Evolutionary conservation across 2,113 vertebrate species (phyloP).

Genomic region (Melanerpes formicivorus): DNA sequence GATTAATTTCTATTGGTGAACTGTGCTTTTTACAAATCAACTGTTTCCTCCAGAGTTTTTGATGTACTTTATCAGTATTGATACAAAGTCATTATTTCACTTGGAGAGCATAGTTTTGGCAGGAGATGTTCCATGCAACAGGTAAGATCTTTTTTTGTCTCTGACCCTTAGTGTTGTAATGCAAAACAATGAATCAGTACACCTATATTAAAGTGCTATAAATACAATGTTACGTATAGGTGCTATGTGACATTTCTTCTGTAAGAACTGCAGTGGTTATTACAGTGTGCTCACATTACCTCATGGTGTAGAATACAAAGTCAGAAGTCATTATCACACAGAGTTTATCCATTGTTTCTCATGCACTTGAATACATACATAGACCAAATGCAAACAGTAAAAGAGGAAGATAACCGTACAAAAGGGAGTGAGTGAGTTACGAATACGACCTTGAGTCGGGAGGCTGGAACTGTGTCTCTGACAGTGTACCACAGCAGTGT

Average conservation of each 20-base stretch:
- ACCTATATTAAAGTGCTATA: neutral
- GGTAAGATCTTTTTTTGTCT: constrained; percentile 68
- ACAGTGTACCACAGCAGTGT: neutral
- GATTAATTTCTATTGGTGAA: constrained; percentile 68
- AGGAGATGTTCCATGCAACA: constrained; percentile 11
- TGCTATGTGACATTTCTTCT: neutral
- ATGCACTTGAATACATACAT: neutral
- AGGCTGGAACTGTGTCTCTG: neutral
- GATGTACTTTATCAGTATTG: constrained; percentile 56
- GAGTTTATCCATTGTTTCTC: neutral
- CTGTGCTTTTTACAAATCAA: constrained; percentile 62
- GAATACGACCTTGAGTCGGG: neutral
- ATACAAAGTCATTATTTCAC: neutral
- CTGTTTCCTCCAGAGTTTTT: constrained; percentile 82
- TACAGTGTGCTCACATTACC: neutral
- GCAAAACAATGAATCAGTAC: neutral
- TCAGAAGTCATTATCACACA: neutral
- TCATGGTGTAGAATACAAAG: neutral
- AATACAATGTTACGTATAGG: neutral
- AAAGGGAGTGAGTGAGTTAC: neutral
- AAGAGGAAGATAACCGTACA: neutral
- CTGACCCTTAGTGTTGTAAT: neutral
- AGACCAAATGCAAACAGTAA: constrained; percentile 9
- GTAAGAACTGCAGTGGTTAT: neutral
- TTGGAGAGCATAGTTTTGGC: constrained; percentile 26